Evolutionary conservation across 1,140 invertebrate genomes (phyloP).

Genomic region (Conus ventricosus): DNA sequence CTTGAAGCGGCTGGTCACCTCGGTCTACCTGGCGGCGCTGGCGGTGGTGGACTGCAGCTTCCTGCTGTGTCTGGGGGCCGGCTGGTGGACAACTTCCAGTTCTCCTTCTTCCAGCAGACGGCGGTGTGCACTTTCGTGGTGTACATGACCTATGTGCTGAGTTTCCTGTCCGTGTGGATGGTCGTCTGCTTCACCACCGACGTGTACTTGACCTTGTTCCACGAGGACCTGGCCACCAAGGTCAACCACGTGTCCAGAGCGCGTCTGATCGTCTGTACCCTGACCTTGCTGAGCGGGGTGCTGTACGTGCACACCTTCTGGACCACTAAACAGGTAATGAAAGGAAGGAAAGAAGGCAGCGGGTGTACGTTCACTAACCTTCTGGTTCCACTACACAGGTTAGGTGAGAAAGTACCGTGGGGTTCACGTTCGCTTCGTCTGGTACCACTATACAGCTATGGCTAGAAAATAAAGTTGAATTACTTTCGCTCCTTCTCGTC

Average conservation of each 20-base stretch:
- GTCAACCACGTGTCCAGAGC: conserved; percentile 38
- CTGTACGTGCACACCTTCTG: conserved; percentile 63
- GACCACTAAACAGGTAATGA: conserved; percentile 46
- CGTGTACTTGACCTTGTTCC: conserved; percentile 70
- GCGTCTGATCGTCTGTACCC: conserved; percentile 43
- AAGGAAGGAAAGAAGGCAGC: too few relatives aligned
- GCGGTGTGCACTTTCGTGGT: conserved; percentile 69
- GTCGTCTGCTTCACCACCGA: conserved; percentile 73
- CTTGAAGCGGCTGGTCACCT: conserved; percentile 78
- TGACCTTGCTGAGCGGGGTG: conserved; percentile 51
- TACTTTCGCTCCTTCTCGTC: too few relatives aligned
- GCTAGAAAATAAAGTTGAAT: too few relatives aligned
- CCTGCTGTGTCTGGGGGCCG: conserved; percentile 76
- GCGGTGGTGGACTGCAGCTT: conserved; percentile 78
- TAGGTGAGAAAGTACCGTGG: too few relatives aligned
- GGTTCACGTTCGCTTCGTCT: too few relatives aligned
- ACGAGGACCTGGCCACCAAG: conserved; percentile 60
- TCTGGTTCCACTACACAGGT: too few relatives aligned
- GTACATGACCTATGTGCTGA: conserved; percentile 69
- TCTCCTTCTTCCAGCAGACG: conserved; percentile 67
- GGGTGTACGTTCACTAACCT: too few relatives aligned
- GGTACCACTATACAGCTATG: too few relatives aligned
- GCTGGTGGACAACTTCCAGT: conserved; percentile 77
- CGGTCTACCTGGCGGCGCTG: conserved; percentile 79
- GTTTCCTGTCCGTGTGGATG: conserved; percentile 73